phyloP scores from a whole-genome alignment of 2,797 vertebrate genomes.

The Hipposideros larvatus region DNA sequence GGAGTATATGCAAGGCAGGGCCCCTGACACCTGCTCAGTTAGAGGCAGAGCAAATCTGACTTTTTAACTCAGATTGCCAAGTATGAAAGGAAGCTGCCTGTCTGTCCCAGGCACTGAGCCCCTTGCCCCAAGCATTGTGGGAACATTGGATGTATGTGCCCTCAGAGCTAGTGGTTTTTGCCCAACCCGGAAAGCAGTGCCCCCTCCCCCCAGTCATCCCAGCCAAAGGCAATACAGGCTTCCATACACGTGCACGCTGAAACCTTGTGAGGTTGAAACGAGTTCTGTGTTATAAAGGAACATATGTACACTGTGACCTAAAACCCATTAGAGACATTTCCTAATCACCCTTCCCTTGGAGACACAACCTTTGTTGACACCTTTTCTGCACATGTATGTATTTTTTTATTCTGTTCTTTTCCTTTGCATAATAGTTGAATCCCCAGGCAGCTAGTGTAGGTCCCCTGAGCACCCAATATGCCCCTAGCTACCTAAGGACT shows the following conservation, averaged over 20 bases:
- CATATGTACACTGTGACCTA: neutral
- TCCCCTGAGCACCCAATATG: neutral
- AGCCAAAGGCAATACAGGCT: neutral
- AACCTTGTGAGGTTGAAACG: neutral
- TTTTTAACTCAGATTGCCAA: neutral
- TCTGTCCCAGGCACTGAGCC: neutral
- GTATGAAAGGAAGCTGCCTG: neutral
- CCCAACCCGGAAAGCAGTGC: neutral
- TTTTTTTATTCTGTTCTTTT: constrained; percentile 6
- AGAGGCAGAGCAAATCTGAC: neutral
- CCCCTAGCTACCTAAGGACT: neutral
- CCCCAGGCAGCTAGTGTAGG: neutral
- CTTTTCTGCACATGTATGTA: neutral
- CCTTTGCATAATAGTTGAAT: neutral
- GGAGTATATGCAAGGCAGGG: neutral
- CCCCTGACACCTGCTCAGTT: neutral
- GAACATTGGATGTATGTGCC: fast-evolving
- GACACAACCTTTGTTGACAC: neutral
- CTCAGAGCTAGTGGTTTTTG: neutral
- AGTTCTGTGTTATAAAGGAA: neutral
- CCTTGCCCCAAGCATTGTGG: neutral
- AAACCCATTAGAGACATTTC: neutral
- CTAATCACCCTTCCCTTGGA: neutral
- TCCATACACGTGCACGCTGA: neutral
- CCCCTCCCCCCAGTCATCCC: neutral